These are phyloP conservation scores for Eumaeus atala DNA, from an alignment of 1,140 invertebrate species.

Conservation along the genomic window DNA sequence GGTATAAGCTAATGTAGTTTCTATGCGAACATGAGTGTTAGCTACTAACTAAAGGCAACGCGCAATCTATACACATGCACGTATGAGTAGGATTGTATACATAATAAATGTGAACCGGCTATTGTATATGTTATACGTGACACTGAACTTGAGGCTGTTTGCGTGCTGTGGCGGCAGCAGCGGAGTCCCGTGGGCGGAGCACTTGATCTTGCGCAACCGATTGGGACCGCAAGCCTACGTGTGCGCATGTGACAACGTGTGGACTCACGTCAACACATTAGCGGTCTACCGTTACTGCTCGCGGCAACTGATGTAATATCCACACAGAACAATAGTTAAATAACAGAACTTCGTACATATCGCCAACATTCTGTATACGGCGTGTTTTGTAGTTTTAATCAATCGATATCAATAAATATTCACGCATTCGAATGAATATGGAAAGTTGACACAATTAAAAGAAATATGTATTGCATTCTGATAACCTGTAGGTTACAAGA, in stretches of 20 bases:
- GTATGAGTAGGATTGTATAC: constrained; percentile 15
- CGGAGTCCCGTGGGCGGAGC: constrained; percentile 41
- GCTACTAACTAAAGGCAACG: no score
- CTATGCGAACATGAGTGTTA: no score
- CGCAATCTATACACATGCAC: no score
- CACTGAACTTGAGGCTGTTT: constrained; percentile 61
- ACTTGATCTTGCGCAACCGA: constrained; percentile 58
- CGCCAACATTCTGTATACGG: constrained; percentile 9
- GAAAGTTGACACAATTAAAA: neutral
- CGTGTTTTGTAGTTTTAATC: neutral
- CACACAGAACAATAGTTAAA: constrained; percentile 39
- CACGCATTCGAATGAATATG: neutral
- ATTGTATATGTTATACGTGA: constrained; percentile 29
- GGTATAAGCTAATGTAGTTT: no score
- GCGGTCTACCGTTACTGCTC: constrained; percentile 66
- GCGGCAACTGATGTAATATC: constrained; percentile 51
- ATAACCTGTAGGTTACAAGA: constrained; percentile 20
- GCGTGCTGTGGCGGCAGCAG: constrained; percentile 23
- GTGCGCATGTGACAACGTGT: constrained; percentile 43
- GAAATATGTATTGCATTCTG: constrained; percentile 14
- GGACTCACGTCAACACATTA: constrained; percentile 50
- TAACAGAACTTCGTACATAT: constrained; percentile 11
- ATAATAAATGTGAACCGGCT: no score
- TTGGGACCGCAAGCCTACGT: constrained; percentile 37
- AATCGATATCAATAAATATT: neutral